A percentile compares a stretch with the other conserved stretches of the same genome.
Conservation (phyloP, 2,888 invertebrate species). For the Exephanes ischioxanthus region DNA sequence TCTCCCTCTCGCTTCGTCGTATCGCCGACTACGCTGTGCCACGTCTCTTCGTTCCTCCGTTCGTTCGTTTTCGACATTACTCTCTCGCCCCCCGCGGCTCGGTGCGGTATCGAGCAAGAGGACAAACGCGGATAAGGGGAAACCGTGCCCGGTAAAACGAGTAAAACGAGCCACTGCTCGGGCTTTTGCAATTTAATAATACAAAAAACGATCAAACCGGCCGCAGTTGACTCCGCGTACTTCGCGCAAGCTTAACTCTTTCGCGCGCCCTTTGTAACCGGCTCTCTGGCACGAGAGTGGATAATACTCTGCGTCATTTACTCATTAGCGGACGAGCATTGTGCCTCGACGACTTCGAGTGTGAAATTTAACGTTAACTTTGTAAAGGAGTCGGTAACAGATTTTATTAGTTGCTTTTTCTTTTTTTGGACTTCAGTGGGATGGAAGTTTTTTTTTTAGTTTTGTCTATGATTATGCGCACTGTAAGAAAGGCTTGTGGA, state of each 20-base stretch:
- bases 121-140: conserved; percentile 61
- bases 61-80: conserved; percentile 8
- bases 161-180: neutral
- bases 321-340: neutral
- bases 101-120: conserved; percentile 30
- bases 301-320: neutral
- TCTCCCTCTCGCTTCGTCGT: conserved; percentile 2
- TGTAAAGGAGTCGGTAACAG: no score
- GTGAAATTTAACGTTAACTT: neutral
- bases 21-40: neutral
- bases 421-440: no score
- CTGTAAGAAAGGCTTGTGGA: no score
- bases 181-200: conserved; percentile 62
- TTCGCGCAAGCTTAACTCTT: conserved; percentile 10
- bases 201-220: conserved; percentile 48
- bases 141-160: neutral
- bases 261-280: neutral
- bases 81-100: neutral
- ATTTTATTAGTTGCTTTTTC: no score
- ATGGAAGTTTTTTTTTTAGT: no score
- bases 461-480: no score
- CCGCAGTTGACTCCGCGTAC: conserved; percentile 9
- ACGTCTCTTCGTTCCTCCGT: conserved; percentile 1
- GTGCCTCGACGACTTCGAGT: neutral
- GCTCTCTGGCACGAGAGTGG: neutral